phyloP scores from a whole-genome alignment of 2,113 vertebrate species.

The Anguilla japonica region DNA sequence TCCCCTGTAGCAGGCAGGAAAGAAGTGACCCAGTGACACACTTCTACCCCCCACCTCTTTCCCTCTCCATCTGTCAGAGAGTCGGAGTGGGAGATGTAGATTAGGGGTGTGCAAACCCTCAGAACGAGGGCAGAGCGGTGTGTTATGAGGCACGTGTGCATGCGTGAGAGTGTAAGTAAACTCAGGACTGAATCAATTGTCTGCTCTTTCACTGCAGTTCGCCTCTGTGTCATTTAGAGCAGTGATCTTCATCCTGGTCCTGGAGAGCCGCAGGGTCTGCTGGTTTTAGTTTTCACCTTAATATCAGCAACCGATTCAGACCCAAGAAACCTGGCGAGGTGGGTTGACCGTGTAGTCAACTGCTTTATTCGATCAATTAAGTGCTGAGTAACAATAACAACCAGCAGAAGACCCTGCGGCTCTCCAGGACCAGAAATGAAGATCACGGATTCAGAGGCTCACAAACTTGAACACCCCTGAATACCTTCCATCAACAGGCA shows the following conservation, averaged over 20 bases:
- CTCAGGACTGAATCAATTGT: slow-evolving; percentile 47
- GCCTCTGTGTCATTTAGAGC: slow-evolving; percentile 56
- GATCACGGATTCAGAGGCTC: neutral
- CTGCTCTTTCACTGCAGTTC: slow-evolving; percentile 47
- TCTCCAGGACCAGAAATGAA: too few relatives aligned
- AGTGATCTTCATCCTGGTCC: too few relatives aligned
- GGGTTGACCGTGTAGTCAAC: too few relatives aligned
- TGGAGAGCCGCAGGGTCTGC: too few relatives aligned
- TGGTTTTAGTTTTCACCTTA: too few relatives aligned
- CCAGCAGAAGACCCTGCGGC: too few relatives aligned
- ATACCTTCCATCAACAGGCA: neutral
- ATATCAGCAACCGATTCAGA: too few relatives aligned
- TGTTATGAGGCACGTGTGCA: slow-evolving; percentile 29
- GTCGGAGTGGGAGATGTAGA: slow-evolving; percentile 40
- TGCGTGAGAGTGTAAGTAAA: slow-evolving; percentile 16
- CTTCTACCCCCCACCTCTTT: slow-evolving; percentile 39
- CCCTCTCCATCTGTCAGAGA: slow-evolving; percentile 57
- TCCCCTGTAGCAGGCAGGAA: slow-evolving; percentile 40
- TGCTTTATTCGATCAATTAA: too few relatives aligned
- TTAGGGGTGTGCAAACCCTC: slow-evolving; percentile 19
- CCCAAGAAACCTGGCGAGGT: too few relatives aligned
- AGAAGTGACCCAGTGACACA: slow-evolving; percentile 67
- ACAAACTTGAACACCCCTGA: neutral
- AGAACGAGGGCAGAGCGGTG: slow-evolving; percentile 23
- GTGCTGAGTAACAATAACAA: too few relatives aligned